These are phyloP conservation scores for Poeciliopsis turneri DNA, from an alignment of 2,797 vertebrate genomes.

Conservation along the genomic window DNA sequence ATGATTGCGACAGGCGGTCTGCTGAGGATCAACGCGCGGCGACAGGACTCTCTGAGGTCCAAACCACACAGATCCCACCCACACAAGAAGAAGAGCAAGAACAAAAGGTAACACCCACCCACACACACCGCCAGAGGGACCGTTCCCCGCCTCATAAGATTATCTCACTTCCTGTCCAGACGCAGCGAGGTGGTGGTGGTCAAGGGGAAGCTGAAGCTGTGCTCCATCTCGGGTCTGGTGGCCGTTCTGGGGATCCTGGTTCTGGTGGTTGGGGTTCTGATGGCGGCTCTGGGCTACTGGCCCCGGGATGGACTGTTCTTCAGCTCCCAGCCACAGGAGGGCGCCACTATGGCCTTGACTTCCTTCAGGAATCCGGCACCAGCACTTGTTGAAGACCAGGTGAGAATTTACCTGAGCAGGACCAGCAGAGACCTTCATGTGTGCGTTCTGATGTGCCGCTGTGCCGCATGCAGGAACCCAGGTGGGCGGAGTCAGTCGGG, in stretches of 20 bases:
- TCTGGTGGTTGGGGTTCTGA: constrained; percentile 87
- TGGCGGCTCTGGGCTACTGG: constrained; percentile 95
- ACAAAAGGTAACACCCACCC: constrained; percentile 77
- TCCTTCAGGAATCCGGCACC: constrained; percentile 13
- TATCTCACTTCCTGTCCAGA: constrained; percentile 43
- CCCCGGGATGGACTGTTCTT: constrained; percentile 81
- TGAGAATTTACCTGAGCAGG: constrained; percentile 17
- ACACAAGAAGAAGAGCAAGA: constrained; percentile 82
- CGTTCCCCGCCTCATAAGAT: not conserved
- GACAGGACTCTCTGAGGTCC: constrained; percentile 89
- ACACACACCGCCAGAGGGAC: not conserved
- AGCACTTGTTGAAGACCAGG: constrained; percentile 25
- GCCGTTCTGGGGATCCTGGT: constrained; percentile 90
- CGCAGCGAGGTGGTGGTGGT: constrained; percentile 93
- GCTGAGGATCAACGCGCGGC: constrained; percentile 90
- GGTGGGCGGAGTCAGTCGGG: not conserved
- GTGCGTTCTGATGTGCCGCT: not conserved
- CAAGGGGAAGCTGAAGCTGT: constrained; percentile 91
- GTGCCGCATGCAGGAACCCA: constrained; percentile 16
- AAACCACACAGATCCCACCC: constrained; percentile 80
- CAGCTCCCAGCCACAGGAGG: constrained; percentile 35
- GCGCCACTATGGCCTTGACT: constrained; percentile 22
- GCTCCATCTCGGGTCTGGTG: constrained; percentile 89
- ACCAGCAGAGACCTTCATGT: too few relatives aligned
- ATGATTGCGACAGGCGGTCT: constrained; percentile 98